These are phyloP conservation scores for Drosophila erecta DNA, from an alignment of 1,140 invertebrate species.

Conservation along the genomic window DNA sequence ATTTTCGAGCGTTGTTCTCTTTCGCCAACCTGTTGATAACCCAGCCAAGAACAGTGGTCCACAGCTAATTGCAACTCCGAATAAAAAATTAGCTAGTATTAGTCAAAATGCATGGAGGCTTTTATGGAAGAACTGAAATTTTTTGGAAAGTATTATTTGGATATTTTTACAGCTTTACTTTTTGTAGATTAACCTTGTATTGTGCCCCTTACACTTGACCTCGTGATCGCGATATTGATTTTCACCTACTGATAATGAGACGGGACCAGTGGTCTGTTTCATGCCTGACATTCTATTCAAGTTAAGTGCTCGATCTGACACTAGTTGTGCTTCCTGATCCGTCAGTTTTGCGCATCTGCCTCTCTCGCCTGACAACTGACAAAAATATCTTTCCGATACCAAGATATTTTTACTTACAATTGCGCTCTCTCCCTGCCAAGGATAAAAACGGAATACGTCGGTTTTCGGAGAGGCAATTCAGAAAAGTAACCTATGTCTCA, in stretches of 20 bases:
- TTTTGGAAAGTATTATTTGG: too few species aligned
- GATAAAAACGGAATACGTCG: not conserved
- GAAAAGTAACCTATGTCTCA: not conserved
- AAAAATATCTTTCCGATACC: constrained; percentile 9
- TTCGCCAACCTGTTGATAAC: constrained; percentile 50
- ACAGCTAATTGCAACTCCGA: not conserved
- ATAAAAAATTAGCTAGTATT: too few species aligned
- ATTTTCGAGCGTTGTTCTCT: constrained; percentile 8
- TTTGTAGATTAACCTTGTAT: too few species aligned
- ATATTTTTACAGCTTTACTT: too few species aligned
- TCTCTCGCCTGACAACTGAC: constrained; percentile 17
- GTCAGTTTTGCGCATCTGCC: constrained; percentile 5
- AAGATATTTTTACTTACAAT: constrained; percentile 37
- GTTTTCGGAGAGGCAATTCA: not conserved
- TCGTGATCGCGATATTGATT: not conserved
- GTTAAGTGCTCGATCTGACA: constrained; percentile 12
- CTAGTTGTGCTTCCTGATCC: constrained; percentile 12
- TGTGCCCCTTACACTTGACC: not conserved
- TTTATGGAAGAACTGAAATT: too few species aligned
- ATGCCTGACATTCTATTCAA: constrained; percentile 10
- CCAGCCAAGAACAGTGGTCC: constrained; percentile 16
- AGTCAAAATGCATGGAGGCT: too few species aligned
- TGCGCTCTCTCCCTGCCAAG: not conserved
- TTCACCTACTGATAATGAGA: not conserved
- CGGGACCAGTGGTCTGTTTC: not conserved